A percentile compares a stretch with the other conserved stretches of the same genome.
Conservation (phyloP, 1,140 invertebrate species). For the Tetranychus cinnabarinus region DNA sequence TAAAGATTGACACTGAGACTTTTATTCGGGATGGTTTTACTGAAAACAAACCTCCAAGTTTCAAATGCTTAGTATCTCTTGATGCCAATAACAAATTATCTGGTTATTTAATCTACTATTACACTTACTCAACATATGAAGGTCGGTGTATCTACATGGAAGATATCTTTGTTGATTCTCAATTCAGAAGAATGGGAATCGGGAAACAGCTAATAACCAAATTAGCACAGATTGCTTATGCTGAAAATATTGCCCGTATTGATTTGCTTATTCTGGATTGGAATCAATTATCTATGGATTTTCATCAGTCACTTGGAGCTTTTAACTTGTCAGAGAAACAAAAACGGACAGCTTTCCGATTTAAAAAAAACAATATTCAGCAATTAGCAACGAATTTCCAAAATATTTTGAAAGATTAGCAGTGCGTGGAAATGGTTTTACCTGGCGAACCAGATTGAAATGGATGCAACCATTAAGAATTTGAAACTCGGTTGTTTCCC, state of each 20-base stretch:
- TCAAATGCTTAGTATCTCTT: neutral
- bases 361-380: neutral
- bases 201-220: neutral
- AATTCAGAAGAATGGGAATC: neutral
- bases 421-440: fast-evolving
- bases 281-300: neutral
- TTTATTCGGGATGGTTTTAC: neutral
- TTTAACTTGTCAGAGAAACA: neutral
- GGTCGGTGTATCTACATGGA: neutral
- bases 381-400: no score
- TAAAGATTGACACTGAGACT: neutral
- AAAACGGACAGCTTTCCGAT: neutral
- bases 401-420: no score
- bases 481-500: no score
- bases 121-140: neutral
- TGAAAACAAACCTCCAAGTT: neutral
- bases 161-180: neutral
- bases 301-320: neutral
- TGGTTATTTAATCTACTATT: neutral
- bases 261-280: neutral
- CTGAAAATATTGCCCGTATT: neutral
- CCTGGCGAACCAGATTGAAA: no score
- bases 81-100: neutral
- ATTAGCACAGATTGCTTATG: neutral
- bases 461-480: no score